Evolutionary conservation across 2,797 vertebrate species (phyloP).

Genomic region (Gymnoscopelus microlampas): DNA sequence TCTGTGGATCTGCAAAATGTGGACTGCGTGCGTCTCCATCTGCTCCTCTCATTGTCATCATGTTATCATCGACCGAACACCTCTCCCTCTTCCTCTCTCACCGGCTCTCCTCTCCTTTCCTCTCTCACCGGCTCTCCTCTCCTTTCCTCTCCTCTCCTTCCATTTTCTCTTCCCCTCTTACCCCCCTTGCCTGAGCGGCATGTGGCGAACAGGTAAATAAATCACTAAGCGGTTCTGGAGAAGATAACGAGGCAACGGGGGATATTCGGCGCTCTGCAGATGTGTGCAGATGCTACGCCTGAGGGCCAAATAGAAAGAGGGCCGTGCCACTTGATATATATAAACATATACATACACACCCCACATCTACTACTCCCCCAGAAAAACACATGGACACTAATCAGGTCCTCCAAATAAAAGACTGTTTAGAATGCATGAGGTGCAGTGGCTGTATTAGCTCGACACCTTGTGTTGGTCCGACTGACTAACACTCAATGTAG

Average conservation of each 20-base stretch:
- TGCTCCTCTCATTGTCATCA: slow-evolving; percentile 62
- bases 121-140: slow-evolving; percentile 22
- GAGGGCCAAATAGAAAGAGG: slow-evolving; percentile 65
- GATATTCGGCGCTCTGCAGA: slow-evolving; percentile 70
- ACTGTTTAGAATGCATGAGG: slow-evolving; percentile 36
- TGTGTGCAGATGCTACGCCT: slow-evolving; percentile 77
- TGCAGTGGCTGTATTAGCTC: background rate
- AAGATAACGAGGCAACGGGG: slow-evolving; percentile 81
- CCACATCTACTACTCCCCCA: slow-evolving; percentile 29
- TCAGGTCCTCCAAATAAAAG: slow-evolving; percentile 50
- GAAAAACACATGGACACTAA: slow-evolving; percentile 60
- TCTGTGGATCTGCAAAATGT: slow-evolving; percentile 61
- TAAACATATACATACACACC: slow-evolving; percentile 39
- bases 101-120: slow-evolving; percentile 46
- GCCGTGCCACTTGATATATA: slow-evolving; percentile 59
- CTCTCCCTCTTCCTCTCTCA: slow-evolving; percentile 41
- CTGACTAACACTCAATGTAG: too few relatives aligned
- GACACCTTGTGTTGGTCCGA: too few relatives aligned
- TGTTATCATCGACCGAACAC: slow-evolving; percentile 61
- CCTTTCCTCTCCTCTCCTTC: slow-evolving; percentile 41
- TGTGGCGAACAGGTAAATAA: slow-evolving; percentile 80
- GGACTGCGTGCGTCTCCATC: slow-evolving; percentile 62
- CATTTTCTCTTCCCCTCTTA: slow-evolving; percentile 2
- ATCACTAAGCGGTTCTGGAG: slow-evolving; percentile 79
- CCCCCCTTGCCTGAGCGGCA: slow-evolving; percentile 57